These are phyloP conservation scores for Xiphydria camelus DNA, from an alignment of 2,888 invertebrate species.

Conservation along the genomic window DNA sequence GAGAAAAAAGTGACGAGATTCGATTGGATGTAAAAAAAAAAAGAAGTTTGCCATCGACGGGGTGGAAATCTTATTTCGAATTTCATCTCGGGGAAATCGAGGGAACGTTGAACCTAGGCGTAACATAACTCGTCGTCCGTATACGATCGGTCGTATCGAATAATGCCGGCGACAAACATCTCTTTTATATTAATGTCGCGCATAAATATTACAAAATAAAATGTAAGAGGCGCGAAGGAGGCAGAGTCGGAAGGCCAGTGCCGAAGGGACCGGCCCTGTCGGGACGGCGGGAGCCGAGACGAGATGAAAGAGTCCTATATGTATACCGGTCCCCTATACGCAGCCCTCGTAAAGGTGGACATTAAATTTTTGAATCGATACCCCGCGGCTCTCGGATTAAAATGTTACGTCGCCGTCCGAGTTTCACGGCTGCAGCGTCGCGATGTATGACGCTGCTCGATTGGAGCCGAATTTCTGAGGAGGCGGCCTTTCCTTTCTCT, in stretches of 20 bases:
- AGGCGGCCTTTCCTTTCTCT: too few relatives aligned
- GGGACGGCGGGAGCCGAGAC: slow-evolving; percentile 9
- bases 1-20: too few relatives aligned
- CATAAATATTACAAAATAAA: slow-evolving; percentile 32
- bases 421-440: too few relatives aligned
- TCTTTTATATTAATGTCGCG: slow-evolving; percentile 16
- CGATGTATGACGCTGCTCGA: too few relatives aligned
- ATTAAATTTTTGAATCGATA: slow-evolving; percentile 25
- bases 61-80: too few relatives aligned
- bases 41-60: too few relatives aligned
- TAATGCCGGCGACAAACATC: slow-evolving; percentile 7
- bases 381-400: slow-evolving; percentile 12
- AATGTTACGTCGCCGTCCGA: slow-evolving; percentile 20
- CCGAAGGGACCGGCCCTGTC: slow-evolving; percentile 1
- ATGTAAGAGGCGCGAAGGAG: slow-evolving; percentile 17
- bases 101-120: too few relatives aligned
- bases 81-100: too few relatives aligned
- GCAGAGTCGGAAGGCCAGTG: slow-evolving; percentile 20
- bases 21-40: too few relatives aligned
- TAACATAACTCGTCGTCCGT: too few relatives aligned
- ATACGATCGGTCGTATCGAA: too few relatives aligned
- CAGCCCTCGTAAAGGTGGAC: slow-evolving; percentile 26
- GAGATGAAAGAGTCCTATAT: slow-evolving; percentile 14
- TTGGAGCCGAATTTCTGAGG: too few relatives aligned
- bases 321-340: background rate